phyloP scores from a whole-genome alignment of 1,140 invertebrate genomes.

The Drosophila equinoxialis region DNA sequence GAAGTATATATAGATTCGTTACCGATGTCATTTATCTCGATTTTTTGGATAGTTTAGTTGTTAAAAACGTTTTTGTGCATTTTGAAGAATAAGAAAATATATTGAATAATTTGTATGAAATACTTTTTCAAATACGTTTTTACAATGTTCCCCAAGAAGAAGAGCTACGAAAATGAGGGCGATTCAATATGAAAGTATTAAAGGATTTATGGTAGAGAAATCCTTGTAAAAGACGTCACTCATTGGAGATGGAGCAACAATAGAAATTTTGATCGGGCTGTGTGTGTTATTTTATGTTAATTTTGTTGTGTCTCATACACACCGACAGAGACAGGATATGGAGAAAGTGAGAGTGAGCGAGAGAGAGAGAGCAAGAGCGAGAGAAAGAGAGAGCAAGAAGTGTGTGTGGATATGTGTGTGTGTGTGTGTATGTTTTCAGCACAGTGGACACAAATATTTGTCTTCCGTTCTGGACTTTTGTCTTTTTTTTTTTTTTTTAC shows the following conservation, averaged over 20 bases:
- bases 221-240: neutral
- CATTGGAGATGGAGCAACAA: neutral
- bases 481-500: conserved; percentile 18
- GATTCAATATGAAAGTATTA: too few species aligned
- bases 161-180: too few species aligned
- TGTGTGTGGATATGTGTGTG: neutral
- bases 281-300: conserved; percentile 1
- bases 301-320: conserved; percentile 10
- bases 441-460: conserved; percentile 2
- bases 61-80: too few species aligned
- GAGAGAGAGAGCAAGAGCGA: conserved; percentile 3
- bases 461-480: neutral
- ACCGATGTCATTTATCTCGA: too few species aligned
- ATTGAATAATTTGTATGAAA: too few species aligned
- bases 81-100: too few species aligned
- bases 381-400: conserved; percentile 6
- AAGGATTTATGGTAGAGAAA: neutral
- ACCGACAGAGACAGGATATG: neutral
- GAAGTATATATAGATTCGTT: too few species aligned
- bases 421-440: conserved; percentile 1
- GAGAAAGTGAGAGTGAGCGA: too few species aligned
- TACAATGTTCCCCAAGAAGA: too few species aligned
- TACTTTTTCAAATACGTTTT: too few species aligned
- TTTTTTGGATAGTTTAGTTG: too few species aligned
- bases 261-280: neutral